phyloP scores from a whole-genome alignment of 1,140 invertebrate species.

The Bombus affinis region DNA sequence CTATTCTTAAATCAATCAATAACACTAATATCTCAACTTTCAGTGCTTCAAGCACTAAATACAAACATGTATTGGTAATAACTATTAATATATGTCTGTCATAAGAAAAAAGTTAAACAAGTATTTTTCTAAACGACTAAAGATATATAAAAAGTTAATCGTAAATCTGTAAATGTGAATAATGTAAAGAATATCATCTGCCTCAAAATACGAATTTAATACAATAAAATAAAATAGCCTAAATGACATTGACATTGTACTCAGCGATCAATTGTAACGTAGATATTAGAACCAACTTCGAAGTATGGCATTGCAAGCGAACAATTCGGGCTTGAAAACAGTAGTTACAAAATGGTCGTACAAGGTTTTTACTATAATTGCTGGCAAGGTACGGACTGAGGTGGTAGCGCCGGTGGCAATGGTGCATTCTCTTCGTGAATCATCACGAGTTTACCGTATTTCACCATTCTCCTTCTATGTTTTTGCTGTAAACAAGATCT shows the following conservation, averaged over 20 bases:
- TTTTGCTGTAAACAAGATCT: slow-evolving; percentile 66
- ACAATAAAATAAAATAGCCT: neutral
- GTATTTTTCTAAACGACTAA: neutral
- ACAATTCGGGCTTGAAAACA: neutral
- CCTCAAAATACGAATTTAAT: slow-evolving; percentile 24
- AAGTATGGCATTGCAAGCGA: neutral
- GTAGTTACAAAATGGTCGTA: neutral
- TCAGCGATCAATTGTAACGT: neutral
- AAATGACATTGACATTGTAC: neutral
- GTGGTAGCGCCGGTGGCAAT: slow-evolving; percentile 69
- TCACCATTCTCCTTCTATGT: slow-evolving; percentile 66
- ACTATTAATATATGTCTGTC: neutral
- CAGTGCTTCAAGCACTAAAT: neutral
- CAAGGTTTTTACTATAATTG: slow-evolving; percentile 37
- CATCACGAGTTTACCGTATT: slow-evolving; percentile 76
- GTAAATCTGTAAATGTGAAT: neutral
- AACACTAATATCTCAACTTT: neutral
- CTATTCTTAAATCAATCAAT: neutral
- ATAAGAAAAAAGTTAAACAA: neutral
- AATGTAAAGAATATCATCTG: slow-evolving; percentile 3
- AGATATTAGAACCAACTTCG: neutral
- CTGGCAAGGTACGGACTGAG: slow-evolving; percentile 47
- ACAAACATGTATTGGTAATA: neutral
- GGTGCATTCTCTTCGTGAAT: slow-evolving; percentile 80
- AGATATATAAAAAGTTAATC: neutral